Conservation (phyloP, 2,888 invertebrate genomes). For the Masnerella sp. region DNA sequence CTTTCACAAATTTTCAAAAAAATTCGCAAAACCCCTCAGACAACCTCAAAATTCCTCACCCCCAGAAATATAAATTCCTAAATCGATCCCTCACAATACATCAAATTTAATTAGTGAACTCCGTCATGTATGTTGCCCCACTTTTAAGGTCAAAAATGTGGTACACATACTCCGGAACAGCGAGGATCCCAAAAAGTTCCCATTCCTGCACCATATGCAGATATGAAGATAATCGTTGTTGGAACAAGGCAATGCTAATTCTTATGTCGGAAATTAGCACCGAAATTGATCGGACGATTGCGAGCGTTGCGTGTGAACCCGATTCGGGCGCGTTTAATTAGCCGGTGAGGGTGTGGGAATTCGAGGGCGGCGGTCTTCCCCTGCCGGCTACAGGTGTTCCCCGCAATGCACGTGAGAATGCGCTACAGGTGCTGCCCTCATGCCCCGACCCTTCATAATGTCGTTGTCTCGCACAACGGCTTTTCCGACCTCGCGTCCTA, state of each 20-base stretch:
- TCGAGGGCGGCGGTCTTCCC: slow-evolving; percentile 53
- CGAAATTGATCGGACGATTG: slow-evolving; percentile 44
- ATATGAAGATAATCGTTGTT: slow-evolving; percentile 6
- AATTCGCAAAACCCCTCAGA: too few species aligned
- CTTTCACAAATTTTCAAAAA: neutral
- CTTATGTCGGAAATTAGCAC: slow-evolving; percentile 19
- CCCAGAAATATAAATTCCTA: too few species aligned
- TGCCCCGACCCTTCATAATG: slow-evolving; percentile 45
- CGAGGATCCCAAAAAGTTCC: too few species aligned
- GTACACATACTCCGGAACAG: neutral
- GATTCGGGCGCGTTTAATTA: slow-evolving; percentile 55
- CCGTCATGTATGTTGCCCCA: too few species aligned
- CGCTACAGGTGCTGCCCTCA: slow-evolving; percentile 73
- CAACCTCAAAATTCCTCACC: neutral
- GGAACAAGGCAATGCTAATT: slow-evolving; percentile 20
- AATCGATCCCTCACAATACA: too few species aligned
- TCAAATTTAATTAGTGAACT: too few species aligned
- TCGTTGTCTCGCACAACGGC: slow-evolving; percentile 55
- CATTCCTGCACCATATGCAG: too few species aligned
- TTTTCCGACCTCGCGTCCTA: slow-evolving; percentile 40
- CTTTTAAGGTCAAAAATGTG: neutral
- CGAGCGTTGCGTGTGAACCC: slow-evolving; percentile 45
- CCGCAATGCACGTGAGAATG: slow-evolving; percentile 69
- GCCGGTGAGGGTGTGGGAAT: slow-evolving; percentile 56
- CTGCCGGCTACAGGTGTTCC: slow-evolving; percentile 72